Conservation (phyloP, 2,113 vertebrate species). For the Glaucidium brasilianum region DNA sequence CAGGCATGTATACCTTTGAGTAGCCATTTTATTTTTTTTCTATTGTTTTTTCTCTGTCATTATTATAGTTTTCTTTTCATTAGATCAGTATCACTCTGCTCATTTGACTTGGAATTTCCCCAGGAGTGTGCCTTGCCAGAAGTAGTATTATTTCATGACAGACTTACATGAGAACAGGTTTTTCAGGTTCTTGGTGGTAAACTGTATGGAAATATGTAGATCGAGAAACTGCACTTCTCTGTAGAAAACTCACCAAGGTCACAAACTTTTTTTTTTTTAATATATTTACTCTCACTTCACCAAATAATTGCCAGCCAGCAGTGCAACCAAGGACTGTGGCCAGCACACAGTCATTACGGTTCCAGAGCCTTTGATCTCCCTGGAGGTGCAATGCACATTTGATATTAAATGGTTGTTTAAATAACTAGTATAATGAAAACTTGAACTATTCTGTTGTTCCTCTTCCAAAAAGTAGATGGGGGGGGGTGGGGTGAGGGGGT, state of each 20-base stretch:
- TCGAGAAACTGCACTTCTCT: not conserved
- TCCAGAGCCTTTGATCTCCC: not conserved
- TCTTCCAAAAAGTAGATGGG: not conserved
- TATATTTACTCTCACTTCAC: not conserved
- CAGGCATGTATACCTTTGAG: not conserved
- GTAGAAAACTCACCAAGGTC: not conserved
- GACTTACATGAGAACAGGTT: conserved; percentile 49
- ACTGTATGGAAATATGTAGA: not conserved
- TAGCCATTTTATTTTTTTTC: not conserved
- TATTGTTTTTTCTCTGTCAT: not conserved
- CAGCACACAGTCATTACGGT: not conserved
- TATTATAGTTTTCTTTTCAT: conserved; percentile 11
- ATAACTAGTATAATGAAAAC: not conserved
- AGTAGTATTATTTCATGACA: conserved; percentile 42
- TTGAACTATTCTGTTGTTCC: not conserved
- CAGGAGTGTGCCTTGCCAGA: not conserved
- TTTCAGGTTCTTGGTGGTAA: conserved; percentile 23
- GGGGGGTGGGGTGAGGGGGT: fast-evolving
- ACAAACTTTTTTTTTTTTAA: not conserved
- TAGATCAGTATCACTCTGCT: conserved; percentile 7
- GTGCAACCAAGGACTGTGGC: not conserved
- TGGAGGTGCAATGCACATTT: not conserved
- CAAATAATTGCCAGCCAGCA: not conserved
- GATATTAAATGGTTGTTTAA: not conserved
- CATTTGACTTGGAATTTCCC: not conserved